Conservation (phyloP, 2,888 invertebrate species). For the Protodeltote pygarga region DNA sequence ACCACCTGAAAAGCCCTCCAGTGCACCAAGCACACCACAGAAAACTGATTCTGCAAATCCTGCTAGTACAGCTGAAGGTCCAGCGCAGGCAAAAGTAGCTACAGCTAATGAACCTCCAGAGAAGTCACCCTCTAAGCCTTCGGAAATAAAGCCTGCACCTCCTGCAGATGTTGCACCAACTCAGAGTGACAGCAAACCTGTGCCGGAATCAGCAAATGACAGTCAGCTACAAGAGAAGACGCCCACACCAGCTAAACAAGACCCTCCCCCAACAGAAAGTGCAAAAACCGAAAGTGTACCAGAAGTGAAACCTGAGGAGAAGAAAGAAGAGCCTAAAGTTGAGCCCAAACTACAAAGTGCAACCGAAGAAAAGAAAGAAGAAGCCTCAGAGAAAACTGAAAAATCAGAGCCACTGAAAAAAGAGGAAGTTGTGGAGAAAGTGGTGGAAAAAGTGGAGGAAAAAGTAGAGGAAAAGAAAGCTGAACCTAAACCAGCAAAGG, state of each 20-base stretch:
- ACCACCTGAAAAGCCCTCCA: conserved; percentile 75
- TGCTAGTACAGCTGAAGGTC: conserved; percentile 61
- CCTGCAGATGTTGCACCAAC: conserved; percentile 77
- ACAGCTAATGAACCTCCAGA: conserved; percentile 75
- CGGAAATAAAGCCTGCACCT: conserved; percentile 72
- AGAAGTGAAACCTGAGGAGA: conserved; percentile 63
- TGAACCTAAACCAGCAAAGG: conserved; percentile 64
- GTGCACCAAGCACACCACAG: conserved; percentile 69
- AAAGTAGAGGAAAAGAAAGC: conserved; percentile 65
- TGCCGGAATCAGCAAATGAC: conserved; percentile 76
- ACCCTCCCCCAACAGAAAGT: conserved; percentile 57
- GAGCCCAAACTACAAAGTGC: conserved; percentile 51
- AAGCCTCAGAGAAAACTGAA: conserved; percentile 54
- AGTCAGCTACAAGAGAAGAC: conserved; percentile 69
- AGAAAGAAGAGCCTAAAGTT: conserved; percentile 60
- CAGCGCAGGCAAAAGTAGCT: conserved; percentile 72
- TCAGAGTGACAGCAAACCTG: conserved; percentile 76
- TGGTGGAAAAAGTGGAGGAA: conserved; percentile 65
- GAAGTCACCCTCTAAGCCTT: conserved; percentile 74
- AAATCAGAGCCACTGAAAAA: conserved; percentile 54
- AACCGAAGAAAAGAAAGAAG: conserved; percentile 59
- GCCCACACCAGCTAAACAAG: conserved; percentile 60
- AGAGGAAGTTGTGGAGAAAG: conserved; percentile 49
- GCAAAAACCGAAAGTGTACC: conserved; percentile 60
- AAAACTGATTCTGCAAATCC: conserved; percentile 67